Evolutionary conservation across 2,888 invertebrate genomes (phyloP), one percentile per base, ranked within the genome.

Genomic region (Drosophila cyrtoloma): DNA sequence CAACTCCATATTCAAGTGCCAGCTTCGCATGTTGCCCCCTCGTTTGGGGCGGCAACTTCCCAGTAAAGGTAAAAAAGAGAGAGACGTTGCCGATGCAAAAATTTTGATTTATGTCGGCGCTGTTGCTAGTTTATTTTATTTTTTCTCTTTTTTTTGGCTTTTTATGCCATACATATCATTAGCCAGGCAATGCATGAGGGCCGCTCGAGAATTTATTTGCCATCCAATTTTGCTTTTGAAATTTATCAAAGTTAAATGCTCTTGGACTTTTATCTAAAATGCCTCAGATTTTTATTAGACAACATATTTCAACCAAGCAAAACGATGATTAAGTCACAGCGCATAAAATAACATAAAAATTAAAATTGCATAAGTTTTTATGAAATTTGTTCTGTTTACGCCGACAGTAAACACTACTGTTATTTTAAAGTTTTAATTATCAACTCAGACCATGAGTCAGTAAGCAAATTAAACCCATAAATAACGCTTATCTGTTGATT

Each of bases 131-230:
- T 69, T 57, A 67, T 75, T 37, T 42, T 44, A 33, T 50, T 68
- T 63, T 42, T 50, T 51, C 28, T n/a, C 9, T 39, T 44, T 60
- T 51, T 61, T n/a, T 10, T 42, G 12, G 55, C 62, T 73, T 79
- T 84, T 76, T 83, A 88, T 84, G 89, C 86, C 85, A 84, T 76
- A 79, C 85, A 86, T 89, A 89, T 89, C 87, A 89, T 86, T 86
- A 84, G 77, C 39, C 33, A 42, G 51, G 44, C 71, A 19, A 39
- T 37, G 33, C 44, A 53, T 69, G 39, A 33, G 84, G 82, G 72
- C 5, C 5, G 76, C 32, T 55, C 12, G 3, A 44, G 37, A 37
- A 35, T n/a, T 12, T 5, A 10, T 42, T 42, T 10, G 5, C 10
- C n/a, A n/a, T 12, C n/a, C 42, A n/a, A 22, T 5, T 5, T n/a